Evolutionary conservation across 2,797 vertebrate genomes (phyloP), one percentile per base, ranked within the genome.

Genomic region (Eurystomus glaucurus): DNA sequence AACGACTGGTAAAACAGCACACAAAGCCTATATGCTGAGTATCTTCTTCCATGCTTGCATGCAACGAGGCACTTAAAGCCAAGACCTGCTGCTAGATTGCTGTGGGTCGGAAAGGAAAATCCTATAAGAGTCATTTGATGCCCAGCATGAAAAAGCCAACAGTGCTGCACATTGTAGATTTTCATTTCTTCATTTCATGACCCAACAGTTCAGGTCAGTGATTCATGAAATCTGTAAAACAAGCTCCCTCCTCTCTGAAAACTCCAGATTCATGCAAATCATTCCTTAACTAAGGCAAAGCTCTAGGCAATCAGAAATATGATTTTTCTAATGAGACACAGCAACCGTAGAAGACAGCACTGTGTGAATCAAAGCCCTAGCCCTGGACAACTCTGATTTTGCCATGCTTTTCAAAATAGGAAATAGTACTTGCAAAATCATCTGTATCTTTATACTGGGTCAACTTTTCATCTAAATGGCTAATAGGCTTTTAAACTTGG

Each of bases 181-280:
- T 82, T 91, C 1, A 93, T 88, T 90, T 84, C 77, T 86, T 87
- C 70, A 89, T 87, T 95, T 95, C 74, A 60, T 82, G 92, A 95
- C 74, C 88, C 75, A 74, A 17, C 0, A 12, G 39, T 87, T 93
- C 92, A 89, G 70, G 74, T 85, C 92, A 87, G 51, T 74, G 95
- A 89, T 41, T 91, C 51, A 82, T 31, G n/a, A 91, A 93, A 88
- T 83, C 48, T 94, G 58, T 68, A 93, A 85, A 85, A 88, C 68
- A 91, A 87, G 77, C 66, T 82, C 70, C 55, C n/a, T 28, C 64
- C 79, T 18, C 60, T 45, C 66, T 29, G 39, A 68, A 74, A 93
- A 90, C 80, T 85, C n/a, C 62, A 76, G 54, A 90, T 72, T 51
- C 8, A 91, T 58, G 93, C 64, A 93, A 90, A 94, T 95, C 4